Evolutionary conservation across 2,113 vertebrate genomes (phyloP).

Genomic region (Hucho hucho): DNA sequence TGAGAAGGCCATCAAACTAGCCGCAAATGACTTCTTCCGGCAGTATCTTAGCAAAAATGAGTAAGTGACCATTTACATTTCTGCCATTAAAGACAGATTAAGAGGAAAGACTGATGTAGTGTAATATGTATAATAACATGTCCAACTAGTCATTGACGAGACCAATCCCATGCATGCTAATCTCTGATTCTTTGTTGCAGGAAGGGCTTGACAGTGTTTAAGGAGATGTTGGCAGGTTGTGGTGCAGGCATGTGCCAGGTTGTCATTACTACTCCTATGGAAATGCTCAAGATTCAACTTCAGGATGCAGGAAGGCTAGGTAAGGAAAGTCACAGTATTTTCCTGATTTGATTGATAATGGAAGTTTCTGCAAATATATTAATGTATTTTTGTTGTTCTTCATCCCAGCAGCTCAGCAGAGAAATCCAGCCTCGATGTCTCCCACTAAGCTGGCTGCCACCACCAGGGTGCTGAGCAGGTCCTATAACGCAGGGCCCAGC

Average conservation of each 20-base stretch:
- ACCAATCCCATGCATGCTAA: not conserved
- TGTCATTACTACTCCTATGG: constrained; percentile 81
- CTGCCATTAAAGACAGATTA: not conserved
- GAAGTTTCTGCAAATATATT: not conserved
- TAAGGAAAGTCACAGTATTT: constrained; percentile 25
- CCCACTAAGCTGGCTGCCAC: constrained; percentile 65
- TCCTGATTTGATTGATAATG: not conserved
- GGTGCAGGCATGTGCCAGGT: constrained; percentile 82
- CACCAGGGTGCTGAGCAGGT: constrained; percentile 69
- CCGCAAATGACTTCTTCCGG: constrained; percentile 80
- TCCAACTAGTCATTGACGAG: not conserved
- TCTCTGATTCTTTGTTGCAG: constrained; percentile 49
- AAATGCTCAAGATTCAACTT: constrained; percentile 85
- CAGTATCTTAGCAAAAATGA: constrained; percentile 74
- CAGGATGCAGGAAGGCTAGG: constrained; percentile 81
- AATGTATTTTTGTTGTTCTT: not conserved
- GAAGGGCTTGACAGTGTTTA: constrained; percentile 72
- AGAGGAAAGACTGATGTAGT: no score
- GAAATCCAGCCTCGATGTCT: constrained; percentile 62
- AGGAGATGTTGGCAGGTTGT: constrained; percentile 83
- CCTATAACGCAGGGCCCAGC: constrained; percentile 67
- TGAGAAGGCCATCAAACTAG: constrained; percentile 81
- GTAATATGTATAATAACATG: no score
- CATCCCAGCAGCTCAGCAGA: constrained; percentile 70
- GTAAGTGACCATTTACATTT: constrained; percentile 45